These are phyloP conservation scores for Eremobia ochroleuca DNA, from an alignment of 2,888 invertebrate genomes.

Conservation along the genomic window DNA sequence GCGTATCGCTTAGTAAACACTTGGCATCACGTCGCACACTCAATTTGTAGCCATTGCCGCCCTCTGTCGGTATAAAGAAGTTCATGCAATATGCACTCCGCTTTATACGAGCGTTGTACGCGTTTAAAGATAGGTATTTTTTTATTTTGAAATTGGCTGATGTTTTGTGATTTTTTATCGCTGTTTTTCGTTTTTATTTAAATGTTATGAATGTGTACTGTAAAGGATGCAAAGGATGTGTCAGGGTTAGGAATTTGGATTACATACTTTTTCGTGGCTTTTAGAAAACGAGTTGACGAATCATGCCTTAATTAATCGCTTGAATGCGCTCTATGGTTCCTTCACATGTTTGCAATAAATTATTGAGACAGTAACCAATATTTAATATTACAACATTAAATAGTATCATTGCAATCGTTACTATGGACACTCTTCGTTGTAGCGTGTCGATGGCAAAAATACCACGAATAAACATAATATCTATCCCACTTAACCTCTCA, in stretches of 20 bases:
- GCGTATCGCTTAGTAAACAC: slow-evolving; percentile 77
- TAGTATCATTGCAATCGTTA: too few relatives aligned
- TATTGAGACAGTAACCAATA: too few relatives aligned
- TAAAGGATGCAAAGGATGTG: not conserved
- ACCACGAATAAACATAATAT: too few relatives aligned
- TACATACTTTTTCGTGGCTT: not conserved
- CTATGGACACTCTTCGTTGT: not conserved
- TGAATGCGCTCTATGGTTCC: not conserved
- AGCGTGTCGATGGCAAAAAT: not conserved
- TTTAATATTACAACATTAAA: too few relatives aligned
- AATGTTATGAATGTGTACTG: not conserved
- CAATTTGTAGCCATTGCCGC: slow-evolving; percentile 80
- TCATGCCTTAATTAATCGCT: not conserved
- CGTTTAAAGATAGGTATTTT: slow-evolving; percentile 38
- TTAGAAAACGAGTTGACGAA: not conserved
- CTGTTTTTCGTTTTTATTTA: not conserved
- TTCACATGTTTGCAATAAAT: too few relatives aligned
- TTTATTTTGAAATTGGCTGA: slow-evolving; percentile 55
- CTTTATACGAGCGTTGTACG: slow-evolving; percentile 60
- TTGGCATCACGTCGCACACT: slow-evolving; percentile 74
- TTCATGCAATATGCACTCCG: slow-evolving; percentile 70
- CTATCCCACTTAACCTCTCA: too few relatives aligned
- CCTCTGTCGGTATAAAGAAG: slow-evolving; percentile 72
- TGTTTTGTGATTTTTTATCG: slow-evolving; percentile 35
- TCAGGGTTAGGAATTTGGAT: not conserved